Evolutionary conservation across 2,113 vertebrate genomes (phyloP).

Genomic region (Equus quagga): DNA sequence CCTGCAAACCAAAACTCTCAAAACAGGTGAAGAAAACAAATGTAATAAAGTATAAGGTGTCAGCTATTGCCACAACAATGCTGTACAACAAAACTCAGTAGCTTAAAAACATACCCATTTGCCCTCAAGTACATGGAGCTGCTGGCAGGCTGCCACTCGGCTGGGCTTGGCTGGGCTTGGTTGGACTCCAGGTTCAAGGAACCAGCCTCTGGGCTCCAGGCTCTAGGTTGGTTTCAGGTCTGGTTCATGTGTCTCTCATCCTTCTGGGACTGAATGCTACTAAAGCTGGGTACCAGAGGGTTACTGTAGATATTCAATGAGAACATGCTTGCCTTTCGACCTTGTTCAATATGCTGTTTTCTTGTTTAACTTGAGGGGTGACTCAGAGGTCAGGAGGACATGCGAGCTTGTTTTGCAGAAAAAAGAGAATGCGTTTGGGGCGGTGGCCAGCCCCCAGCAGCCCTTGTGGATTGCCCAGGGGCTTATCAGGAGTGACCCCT

Average conservation of each 20-base stretch:
- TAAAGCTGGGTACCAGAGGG: too few species aligned
- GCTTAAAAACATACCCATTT: background rate
- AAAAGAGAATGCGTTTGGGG: too few species aligned
- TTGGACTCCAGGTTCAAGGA: background rate
- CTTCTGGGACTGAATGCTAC: background rate
- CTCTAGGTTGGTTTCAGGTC: background rate
- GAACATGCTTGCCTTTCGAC: too few species aligned
- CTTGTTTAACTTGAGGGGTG: too few species aligned
- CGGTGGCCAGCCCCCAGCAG: too few species aligned
- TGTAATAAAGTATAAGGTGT: background rate
- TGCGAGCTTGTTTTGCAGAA: too few species aligned
- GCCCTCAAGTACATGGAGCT: background rate
- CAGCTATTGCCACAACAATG: background rate
- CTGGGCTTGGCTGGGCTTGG: background rate
- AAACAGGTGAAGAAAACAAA: background rate
- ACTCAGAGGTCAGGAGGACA: too few species aligned
- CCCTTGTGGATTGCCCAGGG: too few species aligned
- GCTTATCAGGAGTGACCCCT: too few species aligned
- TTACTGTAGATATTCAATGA: too few species aligned
- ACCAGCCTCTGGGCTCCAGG: background rate
- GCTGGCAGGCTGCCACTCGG: background rate
- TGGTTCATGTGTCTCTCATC: background rate
- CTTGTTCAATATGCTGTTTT: too few species aligned
- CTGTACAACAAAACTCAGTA: background rate
- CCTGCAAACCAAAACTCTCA: background rate